Evolutionary conservation across 2,113 vertebrate genomes (phyloP).

Genomic region (Noturus placidus): DNA sequence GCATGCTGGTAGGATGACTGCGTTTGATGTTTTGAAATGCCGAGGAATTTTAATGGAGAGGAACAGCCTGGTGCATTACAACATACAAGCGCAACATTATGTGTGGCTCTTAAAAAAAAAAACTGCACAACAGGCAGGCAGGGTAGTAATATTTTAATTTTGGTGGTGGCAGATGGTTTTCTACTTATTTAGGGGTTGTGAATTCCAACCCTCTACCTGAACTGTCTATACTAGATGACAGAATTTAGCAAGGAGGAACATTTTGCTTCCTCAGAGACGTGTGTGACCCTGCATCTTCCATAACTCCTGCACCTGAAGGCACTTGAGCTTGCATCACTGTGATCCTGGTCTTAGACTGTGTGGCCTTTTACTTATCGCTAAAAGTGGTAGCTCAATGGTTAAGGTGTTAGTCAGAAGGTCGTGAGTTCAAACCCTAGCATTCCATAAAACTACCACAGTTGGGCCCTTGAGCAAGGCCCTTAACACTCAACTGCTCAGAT

Average conservation of each 20-base stretch:
- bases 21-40: constrained; percentile 5
- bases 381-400: too few species aligned
- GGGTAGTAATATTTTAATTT: neutral
- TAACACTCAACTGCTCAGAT: too few species aligned
- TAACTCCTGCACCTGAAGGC: neutral
- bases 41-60: neutral
- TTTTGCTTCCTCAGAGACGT: neutral
- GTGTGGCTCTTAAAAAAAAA: neutral
- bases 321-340: neutral
- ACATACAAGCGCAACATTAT: neutral
- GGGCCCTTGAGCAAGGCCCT: too few species aligned
- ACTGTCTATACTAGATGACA: neutral
- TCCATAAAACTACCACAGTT: too few species aligned
- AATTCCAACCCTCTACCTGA: neutral
- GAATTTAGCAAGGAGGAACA: neutral
- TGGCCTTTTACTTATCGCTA: neutral
- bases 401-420: too few species aligned
- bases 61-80: neutral
- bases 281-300: neutral
- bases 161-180: neutral
- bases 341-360: neutral
- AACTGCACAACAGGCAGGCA: neutral
- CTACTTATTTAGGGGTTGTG: neutral
- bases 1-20: neutral
- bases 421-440: too few species aligned